A percentile compares a stretch with the other conserved stretches of the same genome.
These are phyloP conservation scores for Ptychadena robeensis DNA, from an alignment of 2,797 vertebrate species.

Conservation along the genomic window DNA sequence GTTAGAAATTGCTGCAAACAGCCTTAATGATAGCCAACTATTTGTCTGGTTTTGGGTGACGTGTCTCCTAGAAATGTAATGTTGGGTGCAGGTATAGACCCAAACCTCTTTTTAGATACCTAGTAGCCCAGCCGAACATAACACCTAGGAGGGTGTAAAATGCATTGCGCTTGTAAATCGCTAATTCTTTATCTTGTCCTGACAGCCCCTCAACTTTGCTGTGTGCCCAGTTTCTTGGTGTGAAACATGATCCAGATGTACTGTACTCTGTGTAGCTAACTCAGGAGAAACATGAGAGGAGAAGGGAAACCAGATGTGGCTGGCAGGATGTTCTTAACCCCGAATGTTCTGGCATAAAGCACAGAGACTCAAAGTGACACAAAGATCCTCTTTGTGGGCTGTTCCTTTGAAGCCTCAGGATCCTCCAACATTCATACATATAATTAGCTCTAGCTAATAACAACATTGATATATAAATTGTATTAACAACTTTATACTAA, in stretches of 20 bases:
- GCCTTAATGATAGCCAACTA: slow-evolving; percentile 94
- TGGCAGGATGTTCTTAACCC: slow-evolving; percentile 64
- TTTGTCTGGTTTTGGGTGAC: slow-evolving; percentile 91
- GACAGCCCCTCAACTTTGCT: slow-evolving; percentile 62
- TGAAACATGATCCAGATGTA: slow-evolving; percentile 75
- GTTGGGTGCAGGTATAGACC: slow-evolving; percentile 84
- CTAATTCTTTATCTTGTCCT: slow-evolving; percentile 8
- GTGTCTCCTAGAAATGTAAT: slow-evolving; percentile 96
- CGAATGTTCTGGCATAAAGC: not conserved
- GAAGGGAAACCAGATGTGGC: slow-evolving; percentile 77
- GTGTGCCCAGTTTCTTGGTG: slow-evolving; percentile 75
- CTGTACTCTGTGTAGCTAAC: slow-evolving; percentile 75
- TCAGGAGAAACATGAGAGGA: slow-evolving; percentile 77
- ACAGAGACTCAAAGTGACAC: not conserved
- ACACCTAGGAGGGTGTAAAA: slow-evolving; percentile 1
- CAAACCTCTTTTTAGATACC: slow-evolving; percentile 73
- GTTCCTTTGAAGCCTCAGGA: too few relatives aligned
- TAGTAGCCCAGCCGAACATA: not conserved
- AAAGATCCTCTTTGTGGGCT: slow-evolving; percentile 29
- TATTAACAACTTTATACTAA: too few relatives aligned
- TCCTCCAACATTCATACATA: not conserved
- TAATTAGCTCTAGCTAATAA: not conserved
- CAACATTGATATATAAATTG: not conserved
- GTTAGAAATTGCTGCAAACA: not conserved
- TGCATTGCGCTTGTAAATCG: not conserved